Conservation (phyloP, 2,797 vertebrate species). For the Sebastes reedi region DNA sequence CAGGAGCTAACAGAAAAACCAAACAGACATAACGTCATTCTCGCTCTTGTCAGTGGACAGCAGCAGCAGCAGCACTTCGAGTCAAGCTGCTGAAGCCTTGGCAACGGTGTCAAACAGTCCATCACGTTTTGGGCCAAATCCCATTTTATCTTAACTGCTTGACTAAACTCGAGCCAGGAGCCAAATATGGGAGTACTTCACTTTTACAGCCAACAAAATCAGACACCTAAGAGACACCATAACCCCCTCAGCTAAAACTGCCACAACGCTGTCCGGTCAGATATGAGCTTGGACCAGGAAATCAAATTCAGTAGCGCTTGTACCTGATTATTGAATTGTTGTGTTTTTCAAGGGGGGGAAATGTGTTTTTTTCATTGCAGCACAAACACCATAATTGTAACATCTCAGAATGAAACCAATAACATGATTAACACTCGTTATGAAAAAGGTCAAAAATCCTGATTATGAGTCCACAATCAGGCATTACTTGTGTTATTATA, state of each 20-base stretch:
- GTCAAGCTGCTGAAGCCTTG: conserved; percentile 12
- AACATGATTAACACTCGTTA: not conserved
- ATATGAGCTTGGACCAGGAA: not conserved
- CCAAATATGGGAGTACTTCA: conserved; percentile 44
- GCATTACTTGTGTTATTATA: not conserved
- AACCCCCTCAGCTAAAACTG: not conserved
- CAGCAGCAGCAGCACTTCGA: not conserved
- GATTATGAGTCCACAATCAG: not conserved
- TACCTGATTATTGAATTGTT: not conserved
- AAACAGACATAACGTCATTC: not conserved
- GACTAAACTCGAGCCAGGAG: conserved; percentile 25
- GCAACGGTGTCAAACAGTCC: conserved; percentile 21
- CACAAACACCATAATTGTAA: not conserved
- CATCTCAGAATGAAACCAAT: not conserved
- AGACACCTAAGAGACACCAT: conserved; percentile 33
- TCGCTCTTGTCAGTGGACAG: not conserved
- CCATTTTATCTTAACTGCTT: conserved; percentile 25
- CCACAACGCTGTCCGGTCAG: conserved; percentile 3
- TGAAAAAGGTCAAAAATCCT: not conserved
- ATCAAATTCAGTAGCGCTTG: not conserved
- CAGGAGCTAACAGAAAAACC: not conserved
- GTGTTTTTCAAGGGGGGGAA: not conserved
- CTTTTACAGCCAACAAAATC: conserved; percentile 33
- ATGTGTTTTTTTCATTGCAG: not conserved
- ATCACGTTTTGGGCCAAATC: conserved; percentile 24